Evolutionary conservation across 2,113 vertebrate species (phyloP).

Genomic region (Cololabis saira): DNA sequence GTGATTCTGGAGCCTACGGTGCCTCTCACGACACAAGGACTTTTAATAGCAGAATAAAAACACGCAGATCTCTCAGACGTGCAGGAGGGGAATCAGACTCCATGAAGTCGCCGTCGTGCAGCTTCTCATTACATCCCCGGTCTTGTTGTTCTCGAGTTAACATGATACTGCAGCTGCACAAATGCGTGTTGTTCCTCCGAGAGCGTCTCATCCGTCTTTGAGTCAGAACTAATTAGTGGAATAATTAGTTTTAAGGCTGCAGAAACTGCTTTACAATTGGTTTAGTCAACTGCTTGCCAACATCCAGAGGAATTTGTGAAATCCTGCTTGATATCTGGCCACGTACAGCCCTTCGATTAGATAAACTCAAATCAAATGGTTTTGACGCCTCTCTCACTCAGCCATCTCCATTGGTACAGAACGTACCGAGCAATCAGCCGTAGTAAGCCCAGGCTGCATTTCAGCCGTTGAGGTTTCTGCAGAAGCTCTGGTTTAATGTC

Average conservation of each 20-base stretch:
- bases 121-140: neutral
- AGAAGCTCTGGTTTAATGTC: too few species aligned
- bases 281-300: neutral
- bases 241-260: neutral
- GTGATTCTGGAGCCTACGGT: constrained; percentile 11
- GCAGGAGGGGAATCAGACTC: neutral
- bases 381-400: too few species aligned
- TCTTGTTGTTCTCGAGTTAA: neutral
- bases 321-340: neutral
- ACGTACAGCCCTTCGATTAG: too few species aligned
- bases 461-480: neutral
- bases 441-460: neutral
- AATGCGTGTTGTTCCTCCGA: constrained; percentile 1
- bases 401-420: neutral
- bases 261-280: neutral
- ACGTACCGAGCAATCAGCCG: neutral
- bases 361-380: too few species aligned
- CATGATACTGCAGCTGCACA: neutral
- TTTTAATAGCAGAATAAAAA: constrained; percentile 5
- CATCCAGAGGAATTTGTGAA: neutral
- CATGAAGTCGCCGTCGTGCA: neutral
- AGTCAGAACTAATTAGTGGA: constrained; percentile 4
- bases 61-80: neutral
- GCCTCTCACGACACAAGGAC: constrained; percentile 16
- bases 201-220: neutral